phyloP scores from a whole-genome alignment of 1,140 invertebrate species.

The Pseudomyrmex gracilis region DNA sequence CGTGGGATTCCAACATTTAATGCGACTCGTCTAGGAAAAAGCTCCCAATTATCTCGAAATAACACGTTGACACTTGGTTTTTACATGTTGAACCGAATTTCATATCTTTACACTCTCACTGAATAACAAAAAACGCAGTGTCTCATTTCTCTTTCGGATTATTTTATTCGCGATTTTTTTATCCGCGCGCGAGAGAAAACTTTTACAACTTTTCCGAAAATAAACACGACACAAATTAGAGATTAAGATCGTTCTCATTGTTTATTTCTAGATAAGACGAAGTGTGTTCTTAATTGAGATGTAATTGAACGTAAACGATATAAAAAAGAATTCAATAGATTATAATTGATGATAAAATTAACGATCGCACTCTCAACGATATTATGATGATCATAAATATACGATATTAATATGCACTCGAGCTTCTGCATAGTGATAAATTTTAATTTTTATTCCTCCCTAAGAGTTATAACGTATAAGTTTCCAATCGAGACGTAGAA shows the following conservation, averaged over 20 bases:
- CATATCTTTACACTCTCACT: constrained; percentile 71
- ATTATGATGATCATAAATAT: not conserved
- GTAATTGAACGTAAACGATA: not conserved
- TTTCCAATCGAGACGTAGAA: constrained; percentile 47
- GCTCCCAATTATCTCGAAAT: constrained; percentile 80
- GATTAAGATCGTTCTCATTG: constrained; percentile 6
- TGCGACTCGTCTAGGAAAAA: constrained; percentile 71
- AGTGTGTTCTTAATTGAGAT: constrained; percentile 36
- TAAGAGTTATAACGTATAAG: constrained; percentile 45
- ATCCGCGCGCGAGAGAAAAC: not conserved
- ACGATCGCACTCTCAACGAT: constrained; percentile 8
- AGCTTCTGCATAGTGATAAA: not conserved
- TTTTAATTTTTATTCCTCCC: constrained; percentile 34
- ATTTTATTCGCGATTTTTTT: not conserved
- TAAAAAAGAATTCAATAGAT: not conserved
- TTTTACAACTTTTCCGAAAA: not conserved
- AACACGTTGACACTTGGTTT: constrained; percentile 75
- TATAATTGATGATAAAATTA: not conserved
- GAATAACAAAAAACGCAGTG: constrained; percentile 32
- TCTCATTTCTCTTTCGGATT: not conserved
- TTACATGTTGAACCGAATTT: constrained; percentile 71
- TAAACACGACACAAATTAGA: not conserved
- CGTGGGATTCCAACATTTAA: constrained; percentile 71
- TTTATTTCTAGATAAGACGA: not conserved
- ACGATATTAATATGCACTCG: not conserved